Conservation (phyloP, 1,140 invertebrate genomes). For the Diorhabda carinulata region DNA sequence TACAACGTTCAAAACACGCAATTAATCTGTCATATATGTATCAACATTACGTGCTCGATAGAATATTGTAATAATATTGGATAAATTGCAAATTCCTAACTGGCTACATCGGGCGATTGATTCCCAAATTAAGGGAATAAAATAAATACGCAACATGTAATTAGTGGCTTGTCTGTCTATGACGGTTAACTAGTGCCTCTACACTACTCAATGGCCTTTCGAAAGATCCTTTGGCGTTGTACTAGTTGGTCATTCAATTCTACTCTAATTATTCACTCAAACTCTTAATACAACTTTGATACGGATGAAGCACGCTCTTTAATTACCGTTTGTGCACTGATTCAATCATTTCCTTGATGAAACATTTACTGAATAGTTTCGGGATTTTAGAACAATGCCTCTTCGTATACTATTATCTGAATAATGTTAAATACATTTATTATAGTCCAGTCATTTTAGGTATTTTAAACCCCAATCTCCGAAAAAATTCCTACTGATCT, state of each 20-base stretch:
- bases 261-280: neutral
- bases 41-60: conserved; percentile 9
- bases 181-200: neutral
- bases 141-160: conserved; percentile 14
- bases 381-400: neutral
- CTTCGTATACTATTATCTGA: too few relatives aligned
- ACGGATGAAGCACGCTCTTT: neutral
- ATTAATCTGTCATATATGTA: conserved; percentile 6
- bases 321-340: neutral
- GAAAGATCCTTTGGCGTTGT: conserved; percentile 2
- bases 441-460: too few relatives aligned
- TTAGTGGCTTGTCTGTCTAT: neutral
- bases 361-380: neutral
- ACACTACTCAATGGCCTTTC: neutral
- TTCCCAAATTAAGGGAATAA: conserved; percentile 17
- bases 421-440: too few relatives aligned
- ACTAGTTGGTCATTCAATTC: neutral
- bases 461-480: too few relatives aligned
- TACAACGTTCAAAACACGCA: neutral
- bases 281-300: conserved; percentile 2
- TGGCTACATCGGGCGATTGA: neutral
- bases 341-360: neutral
- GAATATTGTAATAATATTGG: conserved; percentile 15
- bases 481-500: too few relatives aligned
- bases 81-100: conserved; percentile 13